Evolutionary conservation across 2,888 invertebrate genomes (phyloP).

Genomic region (Philopedon plagiatum): DNA sequence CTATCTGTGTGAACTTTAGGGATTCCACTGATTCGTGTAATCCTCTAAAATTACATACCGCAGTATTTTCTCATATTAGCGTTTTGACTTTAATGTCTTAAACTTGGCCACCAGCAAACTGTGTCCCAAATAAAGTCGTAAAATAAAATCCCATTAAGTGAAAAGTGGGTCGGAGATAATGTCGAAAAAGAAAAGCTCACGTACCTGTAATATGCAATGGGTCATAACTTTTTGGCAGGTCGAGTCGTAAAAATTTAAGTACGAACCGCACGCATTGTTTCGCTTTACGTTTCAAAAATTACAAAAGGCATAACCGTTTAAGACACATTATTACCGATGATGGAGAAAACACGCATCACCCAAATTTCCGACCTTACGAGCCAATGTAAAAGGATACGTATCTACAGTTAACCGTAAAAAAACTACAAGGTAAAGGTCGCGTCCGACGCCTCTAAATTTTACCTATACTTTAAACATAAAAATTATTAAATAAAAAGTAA

Average conservation of each 20-base stretch:
- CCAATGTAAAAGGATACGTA: constrained; percentile 8
- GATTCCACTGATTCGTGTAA: too few species aligned
- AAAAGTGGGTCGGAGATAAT: constrained; percentile 46
- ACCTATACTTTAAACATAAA: background rate
- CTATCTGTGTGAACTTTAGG: too few species aligned
- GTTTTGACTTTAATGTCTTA: constrained; percentile 20
- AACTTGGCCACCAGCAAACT: constrained; percentile 37
- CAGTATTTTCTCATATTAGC: constrained; percentile 34
- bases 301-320: constrained; percentile 37
- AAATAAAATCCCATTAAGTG: constrained; percentile 43
- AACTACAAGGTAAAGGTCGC: constrained; percentile 13
- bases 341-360: constrained; percentile 33
- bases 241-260: constrained; percentile 49
- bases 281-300: constrained; percentile 31
- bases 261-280: constrained; percentile 45
- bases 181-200: constrained; percentile 34
- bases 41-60: background rate
- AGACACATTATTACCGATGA: constrained; percentile 33
- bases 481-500: too few species aligned
- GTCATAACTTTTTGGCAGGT: constrained; percentile 50
- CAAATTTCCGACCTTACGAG: constrained; percentile 22
- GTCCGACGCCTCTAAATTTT: background rate
- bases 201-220: constrained; percentile 40
- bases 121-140: constrained; percentile 45
- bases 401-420: constrained; percentile 35